Evolutionary conservation across 1,140 invertebrate genomes (phyloP), one percentile per base, ranked within the genome.

Genomic region (Stenopsyche tienmushanensis): DNA sequence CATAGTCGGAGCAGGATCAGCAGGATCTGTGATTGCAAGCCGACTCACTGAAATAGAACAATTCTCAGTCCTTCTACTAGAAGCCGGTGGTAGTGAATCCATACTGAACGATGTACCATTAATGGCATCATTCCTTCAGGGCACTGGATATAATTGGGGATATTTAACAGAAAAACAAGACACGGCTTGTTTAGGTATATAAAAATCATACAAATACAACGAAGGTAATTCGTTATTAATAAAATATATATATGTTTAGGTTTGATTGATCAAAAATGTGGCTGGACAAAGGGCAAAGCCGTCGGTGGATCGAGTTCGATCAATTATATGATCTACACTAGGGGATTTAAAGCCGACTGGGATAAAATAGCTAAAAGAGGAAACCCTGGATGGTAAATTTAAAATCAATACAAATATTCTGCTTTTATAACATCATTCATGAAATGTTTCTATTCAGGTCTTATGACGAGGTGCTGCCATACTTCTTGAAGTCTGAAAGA

Each of bases 241-340:
- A 25, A 53, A 53, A 25, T 25, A n/a, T n/a, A 25, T 25, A 25
- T 57, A 21, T 21, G 41, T 57, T 77, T 79, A n/a, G 83, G 82
- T 1, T 83, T 84, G 72, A 81, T 83, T 52, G 82, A 84, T 53
- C 79, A 82, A 59, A 78, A 79, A 24, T 85, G 90, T 72, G 86
- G 88, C 59, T 90, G 84, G 85, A 87, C 90, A 0, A 77, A 88
- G 49, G 89, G 89, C 1, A 91, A 90, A 74, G 88, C 90, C 0
- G 82, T 92, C 71, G 93, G 93, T 7, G 96, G 94, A 0, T 92
- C 89, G 0, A 91, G 89, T 47, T 89, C 90, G 0, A 75, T 96
- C 0, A 96, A 96, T 73, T 94, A 93, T 64, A 93, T 97, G 94
- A 91, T 95, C 41, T 94, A 94, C 69, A 91, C 91, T 0, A 87